A percentile compares a stretch with the other conserved stretches of the same genome.
These are phyloP conservation scores for Sporophila hypoxantha DNA, from an alignment of 2,113 vertebrate genomes.

Conservation along the genomic window DNA sequence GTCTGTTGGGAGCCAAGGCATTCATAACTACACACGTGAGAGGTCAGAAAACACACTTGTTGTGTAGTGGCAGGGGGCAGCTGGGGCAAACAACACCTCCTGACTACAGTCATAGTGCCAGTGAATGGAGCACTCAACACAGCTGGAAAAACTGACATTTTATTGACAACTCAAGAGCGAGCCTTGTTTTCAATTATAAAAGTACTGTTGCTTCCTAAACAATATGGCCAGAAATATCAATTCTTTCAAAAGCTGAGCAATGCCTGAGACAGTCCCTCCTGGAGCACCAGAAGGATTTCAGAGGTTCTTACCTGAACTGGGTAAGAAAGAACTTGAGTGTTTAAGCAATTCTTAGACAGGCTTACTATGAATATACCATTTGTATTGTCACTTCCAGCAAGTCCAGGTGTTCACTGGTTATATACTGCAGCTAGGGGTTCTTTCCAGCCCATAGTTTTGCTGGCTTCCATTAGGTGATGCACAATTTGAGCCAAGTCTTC, in stretches of 20 bases:
- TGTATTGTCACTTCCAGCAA: not conserved
- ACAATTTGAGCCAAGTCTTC: not conserved
- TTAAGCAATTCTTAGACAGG: not conserved
- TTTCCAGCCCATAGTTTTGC: not conserved
- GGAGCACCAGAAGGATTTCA: not conserved
- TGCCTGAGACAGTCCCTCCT: not conserved
- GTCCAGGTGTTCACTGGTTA: not conserved
- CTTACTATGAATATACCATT: not conserved
- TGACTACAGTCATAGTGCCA: not conserved
- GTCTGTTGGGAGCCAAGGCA: not conserved
- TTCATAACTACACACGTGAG: rapidly evolving
- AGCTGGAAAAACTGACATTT: not conserved
- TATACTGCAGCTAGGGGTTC: not conserved
- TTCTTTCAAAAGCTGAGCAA: not conserved
- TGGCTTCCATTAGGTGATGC: not conserved
- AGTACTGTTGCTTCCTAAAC: not conserved
- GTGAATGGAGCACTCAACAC: rapidly evolving
- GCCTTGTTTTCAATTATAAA: not conserved
- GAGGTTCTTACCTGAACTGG: not conserved
- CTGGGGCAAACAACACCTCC: not conserved
- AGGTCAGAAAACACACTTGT: not conserved
- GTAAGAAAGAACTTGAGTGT: rapidly evolving
- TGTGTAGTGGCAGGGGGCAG: not conserved
- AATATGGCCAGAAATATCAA: not conserved
- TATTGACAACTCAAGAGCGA: not conserved